Conservation (phyloP, 2,113 vertebrate genomes). For the Nipponia nippon region DNA sequence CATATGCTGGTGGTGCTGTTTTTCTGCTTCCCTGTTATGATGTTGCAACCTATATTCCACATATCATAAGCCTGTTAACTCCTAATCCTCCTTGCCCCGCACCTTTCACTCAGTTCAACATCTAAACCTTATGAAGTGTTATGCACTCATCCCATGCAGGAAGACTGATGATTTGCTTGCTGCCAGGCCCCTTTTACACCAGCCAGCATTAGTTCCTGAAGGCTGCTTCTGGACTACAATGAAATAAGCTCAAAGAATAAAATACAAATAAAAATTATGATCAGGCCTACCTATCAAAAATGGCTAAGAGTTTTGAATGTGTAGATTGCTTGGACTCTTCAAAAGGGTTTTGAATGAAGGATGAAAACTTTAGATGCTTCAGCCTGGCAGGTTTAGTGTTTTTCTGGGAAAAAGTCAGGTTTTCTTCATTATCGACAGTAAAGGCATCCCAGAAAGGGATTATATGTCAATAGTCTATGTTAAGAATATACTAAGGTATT, state of each 20-base stretch:
- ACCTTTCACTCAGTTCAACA: not conserved
- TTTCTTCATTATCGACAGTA: not conserved
- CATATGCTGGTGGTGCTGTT: not conserved
- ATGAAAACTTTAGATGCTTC: not conserved
- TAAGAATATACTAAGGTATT: not conserved
- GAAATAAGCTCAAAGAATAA: not conserved
- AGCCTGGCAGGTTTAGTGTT: not conserved
- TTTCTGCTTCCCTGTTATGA: not conserved
- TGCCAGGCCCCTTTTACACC: not conserved
- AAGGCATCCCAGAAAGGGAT: not conserved
- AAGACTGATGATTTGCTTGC: not conserved
- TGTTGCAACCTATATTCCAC: not conserved
- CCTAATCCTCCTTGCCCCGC: not conserved
- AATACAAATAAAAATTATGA: not conserved
- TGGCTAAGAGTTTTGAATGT: not conserved
- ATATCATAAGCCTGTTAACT: not conserved
- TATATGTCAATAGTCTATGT: not conserved
- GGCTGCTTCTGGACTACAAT: not conserved
- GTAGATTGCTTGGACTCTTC: not conserved
- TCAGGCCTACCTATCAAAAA: not conserved
- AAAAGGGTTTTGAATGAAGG: not conserved
- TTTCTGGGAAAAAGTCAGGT: not conserved
- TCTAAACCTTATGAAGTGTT: not conserved
- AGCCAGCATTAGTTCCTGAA: not conserved
- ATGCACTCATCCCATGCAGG: rapidly evolving